Conservation (phyloP, 2,888 invertebrate species). For the Apotomis betuletana region DNA sequence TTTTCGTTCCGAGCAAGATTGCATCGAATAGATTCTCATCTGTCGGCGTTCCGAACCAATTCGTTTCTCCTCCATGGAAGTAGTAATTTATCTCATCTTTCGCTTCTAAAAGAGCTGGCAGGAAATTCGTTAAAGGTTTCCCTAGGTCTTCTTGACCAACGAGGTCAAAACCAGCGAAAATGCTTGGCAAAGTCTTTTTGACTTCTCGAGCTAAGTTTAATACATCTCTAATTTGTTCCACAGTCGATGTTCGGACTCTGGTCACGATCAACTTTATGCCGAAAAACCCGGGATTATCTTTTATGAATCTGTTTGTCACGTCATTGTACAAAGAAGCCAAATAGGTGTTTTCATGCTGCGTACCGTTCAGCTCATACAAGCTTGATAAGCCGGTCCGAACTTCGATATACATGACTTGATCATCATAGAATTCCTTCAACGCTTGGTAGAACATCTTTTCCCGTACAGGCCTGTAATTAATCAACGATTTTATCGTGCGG, state of each 20-base stretch:
- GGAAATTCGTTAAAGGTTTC: conserved; percentile 83
- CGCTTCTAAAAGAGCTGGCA: conserved; percentile 78
- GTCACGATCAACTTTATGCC: conserved; percentile 87
- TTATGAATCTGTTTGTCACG: conserved; percentile 82
- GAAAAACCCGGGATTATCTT: conserved; percentile 85
- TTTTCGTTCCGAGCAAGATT: conserved; percentile 87
- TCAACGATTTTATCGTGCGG: conserved; percentile 75
- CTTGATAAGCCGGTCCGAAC: conserved; percentile 84
- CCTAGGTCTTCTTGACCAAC: conserved; percentile 92
- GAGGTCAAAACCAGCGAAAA: conserved; percentile 91
- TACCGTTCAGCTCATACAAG: conserved; percentile 86
- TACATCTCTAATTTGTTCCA: conserved; percentile 69
- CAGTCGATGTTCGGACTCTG: conserved; percentile 52
- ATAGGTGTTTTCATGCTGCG: conserved; percentile 76
- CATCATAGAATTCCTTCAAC: conserved; percentile 85
- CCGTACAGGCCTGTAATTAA: conserved; percentile 85
- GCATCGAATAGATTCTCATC: conserved; percentile 92
- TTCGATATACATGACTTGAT: conserved; percentile 88
- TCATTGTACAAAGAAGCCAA: conserved; percentile 82
- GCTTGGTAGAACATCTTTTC: conserved; percentile 85
- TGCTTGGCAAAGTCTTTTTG: conserved; percentile 83
- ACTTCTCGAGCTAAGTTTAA: conserved; percentile 64
- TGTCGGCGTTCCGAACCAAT: conserved; percentile 85
- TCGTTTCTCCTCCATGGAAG: conserved; percentile 92
- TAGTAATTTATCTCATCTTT: conserved; percentile 85